Conservation (phyloP, 2,888 invertebrate genomes). For the Seira musarum region DNA sequence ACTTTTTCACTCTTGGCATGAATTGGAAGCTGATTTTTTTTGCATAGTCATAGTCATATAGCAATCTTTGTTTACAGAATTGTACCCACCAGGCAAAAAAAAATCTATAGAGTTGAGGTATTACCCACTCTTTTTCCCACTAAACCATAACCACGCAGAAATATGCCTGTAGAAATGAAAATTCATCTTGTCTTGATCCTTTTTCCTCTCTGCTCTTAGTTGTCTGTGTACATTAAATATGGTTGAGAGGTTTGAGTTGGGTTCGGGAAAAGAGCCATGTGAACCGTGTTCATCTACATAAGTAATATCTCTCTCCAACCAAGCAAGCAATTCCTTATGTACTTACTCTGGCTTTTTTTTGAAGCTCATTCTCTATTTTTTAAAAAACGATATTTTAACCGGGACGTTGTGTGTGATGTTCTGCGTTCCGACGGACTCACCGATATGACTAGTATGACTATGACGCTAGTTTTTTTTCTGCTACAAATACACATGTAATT, state of each 20-base stretch:
- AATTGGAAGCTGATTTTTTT: no score
- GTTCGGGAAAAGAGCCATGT: slow-evolving; percentile 39
- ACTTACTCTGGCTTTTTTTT: not conserved
- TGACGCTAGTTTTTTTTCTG: no score
- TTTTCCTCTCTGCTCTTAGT: not conserved
- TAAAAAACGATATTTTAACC: slow-evolving; percentile 31
- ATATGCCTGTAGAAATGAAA: no score
- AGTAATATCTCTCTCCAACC: slow-evolving; percentile 12
- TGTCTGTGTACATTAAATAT: slow-evolving; percentile 29
- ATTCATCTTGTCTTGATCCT: no score
- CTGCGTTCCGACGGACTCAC: no score
- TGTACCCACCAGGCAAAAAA: no score
- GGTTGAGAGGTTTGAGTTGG: slow-evolving; percentile 36
- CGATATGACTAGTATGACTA: no score
- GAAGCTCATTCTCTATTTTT: slow-evolving; percentile 16
- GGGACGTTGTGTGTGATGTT: slow-evolving; percentile 32
- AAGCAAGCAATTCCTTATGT: not conserved
- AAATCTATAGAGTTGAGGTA: not conserved
- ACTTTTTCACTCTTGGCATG: no score
- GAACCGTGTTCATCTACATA: slow-evolving; percentile 30
- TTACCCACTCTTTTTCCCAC: not conserved
- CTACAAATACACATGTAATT: no score
- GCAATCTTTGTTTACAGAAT: no score
- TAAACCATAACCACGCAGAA: not conserved
- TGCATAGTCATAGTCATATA: no score